Base-by-base conservation (phyloP, 2,113 vertebrate genomes). In the Glaucidium brasilianum region DNA sequence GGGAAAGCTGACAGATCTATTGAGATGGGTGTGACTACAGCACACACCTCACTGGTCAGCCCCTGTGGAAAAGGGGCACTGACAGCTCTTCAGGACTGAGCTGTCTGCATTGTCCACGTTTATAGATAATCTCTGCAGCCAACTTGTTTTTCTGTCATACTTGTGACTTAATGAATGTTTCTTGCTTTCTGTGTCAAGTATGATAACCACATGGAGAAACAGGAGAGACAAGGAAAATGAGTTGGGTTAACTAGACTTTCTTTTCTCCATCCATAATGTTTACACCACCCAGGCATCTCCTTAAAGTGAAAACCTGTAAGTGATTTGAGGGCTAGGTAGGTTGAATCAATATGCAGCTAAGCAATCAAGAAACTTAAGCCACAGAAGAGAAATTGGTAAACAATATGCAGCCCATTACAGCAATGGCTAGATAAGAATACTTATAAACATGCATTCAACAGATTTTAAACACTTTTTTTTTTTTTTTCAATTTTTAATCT, bases 1-100 rank as follows among this genome's bases (percentile, higher is more conserved):
- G 98, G 98, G 98, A 98, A 98, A 98, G 98, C 98, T 97, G 98
- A 98, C 97, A 98, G 98, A 98, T 98, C 97, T 98, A 90, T 95
- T 56, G 97, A 97, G 97, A 98, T 97, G 98, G 98, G 98, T 98
- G 98, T 98, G 98, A 94, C 98, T 76, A 16, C 67, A 67, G 94
- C 92, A 97, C 96, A 97, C 97, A 97, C 97, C 98, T 98, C 95
- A 22, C 88, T 88, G 92, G 71, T 76, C 95, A 78, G 95, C 45
- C 93, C 76, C 76, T 60, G 72, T 79, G 94, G 95, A 94, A 97
- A 96, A 96, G 88, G 74, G 63, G 18, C 79, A 73, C 85, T 30
- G 85, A 90, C 62, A 78, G 52, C 66, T 90, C 77, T 32, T 71
- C 26, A 4, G 53, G 7, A 10, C 49, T 6, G 35, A 5, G 30